phyloP scores from a whole-genome alignment of 2,888 invertebrate genomes.

The Chloroclystis v-ata region DNA sequence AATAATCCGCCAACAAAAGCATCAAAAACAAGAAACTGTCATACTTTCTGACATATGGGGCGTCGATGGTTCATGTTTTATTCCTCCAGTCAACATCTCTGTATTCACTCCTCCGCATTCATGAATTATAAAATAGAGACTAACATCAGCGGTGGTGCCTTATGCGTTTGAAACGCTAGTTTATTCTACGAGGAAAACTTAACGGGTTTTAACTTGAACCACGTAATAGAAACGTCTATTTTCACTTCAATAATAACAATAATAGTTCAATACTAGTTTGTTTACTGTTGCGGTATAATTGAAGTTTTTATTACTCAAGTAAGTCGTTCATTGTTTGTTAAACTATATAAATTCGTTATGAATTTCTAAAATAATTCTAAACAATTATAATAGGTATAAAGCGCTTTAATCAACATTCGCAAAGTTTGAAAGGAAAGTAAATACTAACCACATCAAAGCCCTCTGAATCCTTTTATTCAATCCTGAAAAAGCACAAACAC shows the following conservation, averaged over 20 bases:
- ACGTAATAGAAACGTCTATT: no score
- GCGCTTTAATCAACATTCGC: no score
- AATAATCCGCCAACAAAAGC: background rate
- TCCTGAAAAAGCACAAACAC: constrained; percentile 5
- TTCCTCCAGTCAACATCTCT: background rate
- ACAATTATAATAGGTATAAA: background rate
- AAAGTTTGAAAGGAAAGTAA: background rate
- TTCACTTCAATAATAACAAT: no score
- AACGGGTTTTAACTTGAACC: no score
- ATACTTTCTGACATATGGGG: background rate
- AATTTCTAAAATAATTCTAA: no score
- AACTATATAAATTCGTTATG: no score
- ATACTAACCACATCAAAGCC: background rate
- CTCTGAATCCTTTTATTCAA: constrained; percentile 1
- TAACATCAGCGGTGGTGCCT: background rate
- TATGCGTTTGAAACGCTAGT: background rate
- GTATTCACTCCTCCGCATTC: constrained; percentile 1
- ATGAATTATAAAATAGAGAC: constrained; percentile 1
- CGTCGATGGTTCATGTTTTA: constrained; percentile 3
- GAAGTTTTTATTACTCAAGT: no score
- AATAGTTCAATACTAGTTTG: no score
- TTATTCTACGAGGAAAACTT: background rate
- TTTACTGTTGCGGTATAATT: no score
- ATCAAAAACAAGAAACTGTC: background rate
- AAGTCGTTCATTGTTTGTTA: no score